Base-by-base conservation (phyloP, 1,140 invertebrate genomes). In the Pogonomyrmex californicus region DNA sequence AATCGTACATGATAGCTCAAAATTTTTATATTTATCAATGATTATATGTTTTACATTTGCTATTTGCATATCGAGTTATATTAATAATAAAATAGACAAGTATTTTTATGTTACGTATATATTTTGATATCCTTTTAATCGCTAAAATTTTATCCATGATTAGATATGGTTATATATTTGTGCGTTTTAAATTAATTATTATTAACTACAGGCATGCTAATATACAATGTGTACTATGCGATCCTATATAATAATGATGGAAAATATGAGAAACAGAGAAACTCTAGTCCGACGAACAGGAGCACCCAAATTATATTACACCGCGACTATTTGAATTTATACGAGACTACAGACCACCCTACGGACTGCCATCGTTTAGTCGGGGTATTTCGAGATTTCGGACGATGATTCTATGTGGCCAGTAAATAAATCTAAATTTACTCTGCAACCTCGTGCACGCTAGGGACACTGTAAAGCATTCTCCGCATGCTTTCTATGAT, bases 391-490 rank as follows among this genome's bases (percentile, higher is more conserved):
- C 54, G 79, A 75, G 79, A 49, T 83, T 70, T 73, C 14, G 41
- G 38, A 60, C 41, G 41, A 73, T 82, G 66, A 73, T 54, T 82
- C 49, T 73, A 73, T 60, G 44, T 60, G 23, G 65, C 56, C 66
- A 60, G 79, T 83, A 83, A 83, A 83, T 83, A 83, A 75, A 83
- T 83, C 38, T 73, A 83, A 83, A 83, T 83, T 83, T 17, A 83
- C 68, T 83, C 54, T 12, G 17, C 77, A 47, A 58, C 33, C 54
- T 23, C 79, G 41, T 63, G 47, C 14, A 51, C 60, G 33, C 30
- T 38, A 30, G 41, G 58, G 41, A 75, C 65, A 73, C 33, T 56
- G 33, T 73, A 75, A 83, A 83, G 79, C 79, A 75, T 83, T 83
- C 68, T 60, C 79, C 17, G 51, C 79, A 3, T 83, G 17, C 68